Percentiles rank a stretch among this genome's conserved stretches.
Evolutionary conservation across 2,888 invertebrate species (phyloP).

Genomic region (Drosophila rellima): DNA sequence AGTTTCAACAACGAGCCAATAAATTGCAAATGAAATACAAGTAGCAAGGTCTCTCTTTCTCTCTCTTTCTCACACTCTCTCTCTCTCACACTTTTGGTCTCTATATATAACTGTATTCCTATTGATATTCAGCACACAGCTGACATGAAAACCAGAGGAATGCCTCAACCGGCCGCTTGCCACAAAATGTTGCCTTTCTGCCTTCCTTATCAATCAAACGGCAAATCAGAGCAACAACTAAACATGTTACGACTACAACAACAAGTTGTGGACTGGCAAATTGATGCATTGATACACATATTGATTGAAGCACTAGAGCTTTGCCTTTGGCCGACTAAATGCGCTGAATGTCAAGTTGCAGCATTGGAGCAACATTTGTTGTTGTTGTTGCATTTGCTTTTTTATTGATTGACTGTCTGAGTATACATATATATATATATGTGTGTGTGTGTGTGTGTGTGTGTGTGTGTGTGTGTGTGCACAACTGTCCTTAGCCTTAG

Average conservation of each 20-base stretch:
- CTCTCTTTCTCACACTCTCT: not conserved
- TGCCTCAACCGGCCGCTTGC: constrained; percentile 13
- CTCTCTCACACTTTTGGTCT: not conserved
- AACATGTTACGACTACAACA: constrained; percentile 54
- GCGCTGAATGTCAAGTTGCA: constrained; percentile 76
- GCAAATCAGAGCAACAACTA: constrained; percentile 64
- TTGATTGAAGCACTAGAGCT: constrained; percentile 58
- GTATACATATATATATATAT: constrained; percentile 7
- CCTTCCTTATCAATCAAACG: constrained; percentile 68
- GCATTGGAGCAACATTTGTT: constrained; percentile 52
- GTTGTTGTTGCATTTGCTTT: constrained; percentile 20
- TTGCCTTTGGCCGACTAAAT: constrained; percentile 63
- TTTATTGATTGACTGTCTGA: constrained; percentile 65
- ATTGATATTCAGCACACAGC: constrained; percentile 29
- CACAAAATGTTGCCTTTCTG: constrained; percentile 9
- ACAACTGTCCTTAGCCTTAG: constrained; percentile 68
- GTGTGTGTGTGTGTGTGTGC: constrained; percentile 26
- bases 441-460: constrained; percentile 13
- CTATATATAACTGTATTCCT: constrained; percentile 12
- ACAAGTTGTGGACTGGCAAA: constrained; percentile 51
- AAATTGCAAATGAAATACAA: constrained; percentile 63
- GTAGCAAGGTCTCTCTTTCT: constrained; percentile 17
- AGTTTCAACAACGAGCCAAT: constrained; percentile 45
- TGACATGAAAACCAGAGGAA: constrained; percentile 9
- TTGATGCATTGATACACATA: constrained; percentile 71